Evolutionary conservation across 2,113 vertebrate genomes (phyloP).

Genomic region (Melanostigma gelatinosum): DNA sequence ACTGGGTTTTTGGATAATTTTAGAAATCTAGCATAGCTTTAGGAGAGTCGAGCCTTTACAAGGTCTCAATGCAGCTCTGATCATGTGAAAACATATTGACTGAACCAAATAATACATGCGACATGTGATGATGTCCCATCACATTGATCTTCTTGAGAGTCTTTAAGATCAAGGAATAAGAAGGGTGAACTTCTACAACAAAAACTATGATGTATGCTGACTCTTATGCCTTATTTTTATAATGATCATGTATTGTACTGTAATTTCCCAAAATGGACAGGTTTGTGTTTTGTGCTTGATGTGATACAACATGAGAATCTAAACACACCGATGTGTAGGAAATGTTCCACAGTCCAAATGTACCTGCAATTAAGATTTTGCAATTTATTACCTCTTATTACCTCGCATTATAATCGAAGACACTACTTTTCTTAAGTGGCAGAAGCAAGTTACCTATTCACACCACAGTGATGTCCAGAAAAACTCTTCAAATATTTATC

Average conservation of each 20-base stretch:
- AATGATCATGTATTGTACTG: neutral
- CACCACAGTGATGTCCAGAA: constrained; percentile 4
- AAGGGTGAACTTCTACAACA: neutral
- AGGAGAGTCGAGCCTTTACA: neutral
- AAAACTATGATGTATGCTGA: neutral
- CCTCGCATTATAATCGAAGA: constrained; percentile 13
- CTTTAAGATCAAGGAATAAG: neutral
- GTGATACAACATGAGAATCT: neutral
- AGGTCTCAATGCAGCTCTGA: neutral
- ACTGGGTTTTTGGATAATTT: too few relatives aligned
- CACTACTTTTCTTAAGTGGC: neutral
- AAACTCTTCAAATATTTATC: constrained; percentile 26
- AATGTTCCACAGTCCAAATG: neutral
- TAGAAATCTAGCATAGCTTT: neutral
- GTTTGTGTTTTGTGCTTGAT: neutral
- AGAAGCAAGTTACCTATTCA: neutral
- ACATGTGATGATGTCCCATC: neutral
- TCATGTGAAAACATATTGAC: neutral
- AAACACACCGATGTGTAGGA: neutral
- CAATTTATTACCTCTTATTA: neutral
- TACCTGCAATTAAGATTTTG: neutral
- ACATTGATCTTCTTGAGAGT: neutral
- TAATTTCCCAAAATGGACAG: neutral
- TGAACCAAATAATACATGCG: neutral
- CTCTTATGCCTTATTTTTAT: neutral